Conservation (phyloP, 2,113 vertebrate species). For the Rhea americana region DNA sequence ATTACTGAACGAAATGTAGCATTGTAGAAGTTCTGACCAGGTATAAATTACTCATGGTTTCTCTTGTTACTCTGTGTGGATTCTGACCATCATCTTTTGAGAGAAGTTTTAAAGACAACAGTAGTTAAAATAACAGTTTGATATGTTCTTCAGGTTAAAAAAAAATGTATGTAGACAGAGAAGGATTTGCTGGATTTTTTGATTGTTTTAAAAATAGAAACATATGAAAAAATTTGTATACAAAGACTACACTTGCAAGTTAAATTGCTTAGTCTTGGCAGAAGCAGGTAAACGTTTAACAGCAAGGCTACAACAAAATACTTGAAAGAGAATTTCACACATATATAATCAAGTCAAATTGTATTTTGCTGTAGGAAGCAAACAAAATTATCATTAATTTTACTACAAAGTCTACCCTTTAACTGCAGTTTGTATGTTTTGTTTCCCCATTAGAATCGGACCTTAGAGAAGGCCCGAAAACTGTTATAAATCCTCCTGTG, state of each 20-base stretch:
- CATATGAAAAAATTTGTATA: background rate
- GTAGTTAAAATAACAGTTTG: background rate
- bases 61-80: background rate
- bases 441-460: background rate
- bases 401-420: background rate
- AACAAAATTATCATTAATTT: background rate
- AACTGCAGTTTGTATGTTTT: background rate
- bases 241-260: background rate
- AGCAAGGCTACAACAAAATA: background rate
- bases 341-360: background rate
- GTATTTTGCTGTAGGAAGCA: background rate
- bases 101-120: no score
- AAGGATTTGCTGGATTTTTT: background rate
- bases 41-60: background rate
- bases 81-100: background rate
- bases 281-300: background rate
- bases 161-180: background rate
- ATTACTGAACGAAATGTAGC: background rate
- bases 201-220: background rate
- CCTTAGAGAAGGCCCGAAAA: background rate
- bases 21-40: background rate
- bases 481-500: background rate
- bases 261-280: background rate
- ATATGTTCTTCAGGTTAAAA: background rate
- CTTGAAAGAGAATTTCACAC: background rate